Conservation (phyloP, 2,888 invertebrate species). For the Strigamia maritima region DNA sequence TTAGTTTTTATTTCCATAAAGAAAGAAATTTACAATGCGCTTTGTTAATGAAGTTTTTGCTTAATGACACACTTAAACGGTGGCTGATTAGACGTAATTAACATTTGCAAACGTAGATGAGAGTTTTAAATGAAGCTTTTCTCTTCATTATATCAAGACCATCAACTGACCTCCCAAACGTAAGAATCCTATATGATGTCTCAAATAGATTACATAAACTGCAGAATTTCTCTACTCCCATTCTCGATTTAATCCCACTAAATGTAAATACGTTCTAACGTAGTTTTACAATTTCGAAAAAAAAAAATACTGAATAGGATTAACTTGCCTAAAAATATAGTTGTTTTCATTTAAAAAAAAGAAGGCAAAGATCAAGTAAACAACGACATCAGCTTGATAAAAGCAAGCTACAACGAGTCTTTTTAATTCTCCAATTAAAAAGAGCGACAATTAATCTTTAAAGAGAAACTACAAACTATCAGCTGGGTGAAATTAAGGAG, state of each 20-base stretch:
- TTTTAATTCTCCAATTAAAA: background rate
- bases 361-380: background rate
- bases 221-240: background rate
- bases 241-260: background rate
- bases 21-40: constrained; percentile 9
- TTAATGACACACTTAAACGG: constrained; percentile 18
- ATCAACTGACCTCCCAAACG: background rate
- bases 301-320: background rate
- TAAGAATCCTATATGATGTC: background rate
- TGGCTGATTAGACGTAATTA: constrained; percentile 27
- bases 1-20: background rate
- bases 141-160: background rate
- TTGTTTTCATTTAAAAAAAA: background rate
- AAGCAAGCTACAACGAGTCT: background rate
- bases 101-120: constrained; percentile 17
- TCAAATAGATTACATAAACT: constrained; percentile 13
- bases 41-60: constrained; percentile 31
- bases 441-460: constrained; percentile 1
- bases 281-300: background rate
- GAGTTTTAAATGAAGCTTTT: constrained; percentile 23
- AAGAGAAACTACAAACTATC: background rate
- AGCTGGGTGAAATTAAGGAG: background rate
- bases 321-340: background rate
- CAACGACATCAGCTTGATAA: background rate
- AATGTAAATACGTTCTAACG: background rate